Percentiles rank a stretch among this genome's conserved stretches.
Evolutionary conservation across 2,113 vertebrate species (phyloP).

Genomic region (Crotophaga sulcirostris): DNA sequence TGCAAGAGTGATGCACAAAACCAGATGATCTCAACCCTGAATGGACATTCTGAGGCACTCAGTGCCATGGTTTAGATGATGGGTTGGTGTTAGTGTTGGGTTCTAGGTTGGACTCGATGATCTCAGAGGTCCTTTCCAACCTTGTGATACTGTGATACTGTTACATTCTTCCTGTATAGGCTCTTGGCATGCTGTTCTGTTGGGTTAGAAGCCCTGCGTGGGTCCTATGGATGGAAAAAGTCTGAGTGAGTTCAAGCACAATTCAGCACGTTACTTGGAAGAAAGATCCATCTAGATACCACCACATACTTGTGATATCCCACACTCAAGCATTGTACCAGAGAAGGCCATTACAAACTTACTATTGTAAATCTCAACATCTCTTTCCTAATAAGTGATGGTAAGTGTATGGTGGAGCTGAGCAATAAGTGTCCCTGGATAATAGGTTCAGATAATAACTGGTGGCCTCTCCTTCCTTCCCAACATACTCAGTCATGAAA

Average conservation of each 20-base stretch:
- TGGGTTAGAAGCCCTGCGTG: background rate
- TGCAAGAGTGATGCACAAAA: background rate
- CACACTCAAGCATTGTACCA: fast-evolving
- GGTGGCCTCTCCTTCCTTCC: background rate
- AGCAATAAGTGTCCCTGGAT: background rate
- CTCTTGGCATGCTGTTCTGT: background rate
- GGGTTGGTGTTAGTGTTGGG: too few species aligned
- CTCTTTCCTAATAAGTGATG: background rate
- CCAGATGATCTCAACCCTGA: background rate
- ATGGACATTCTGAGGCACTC: too few species aligned
- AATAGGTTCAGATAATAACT: background rate
- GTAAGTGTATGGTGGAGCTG: background rate
- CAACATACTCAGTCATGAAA: background rate
- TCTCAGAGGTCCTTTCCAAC: too few species aligned
- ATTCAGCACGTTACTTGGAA: background rate
- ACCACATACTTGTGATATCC: fast-evolving
- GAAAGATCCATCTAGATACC: background rate
- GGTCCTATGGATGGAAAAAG: background rate
- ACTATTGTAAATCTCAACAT: too few species aligned
- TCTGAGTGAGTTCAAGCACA: background rate
- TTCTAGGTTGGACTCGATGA: too few species aligned
- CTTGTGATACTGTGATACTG: too few species aligned
- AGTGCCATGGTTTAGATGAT: too few species aligned
- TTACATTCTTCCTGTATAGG: fast-evolving
- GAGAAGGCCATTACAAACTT: background rate